These are phyloP conservation scores for Poecilia picta DNA, from an alignment of 2,797 vertebrate species.

Conservation along the genomic window DNA sequence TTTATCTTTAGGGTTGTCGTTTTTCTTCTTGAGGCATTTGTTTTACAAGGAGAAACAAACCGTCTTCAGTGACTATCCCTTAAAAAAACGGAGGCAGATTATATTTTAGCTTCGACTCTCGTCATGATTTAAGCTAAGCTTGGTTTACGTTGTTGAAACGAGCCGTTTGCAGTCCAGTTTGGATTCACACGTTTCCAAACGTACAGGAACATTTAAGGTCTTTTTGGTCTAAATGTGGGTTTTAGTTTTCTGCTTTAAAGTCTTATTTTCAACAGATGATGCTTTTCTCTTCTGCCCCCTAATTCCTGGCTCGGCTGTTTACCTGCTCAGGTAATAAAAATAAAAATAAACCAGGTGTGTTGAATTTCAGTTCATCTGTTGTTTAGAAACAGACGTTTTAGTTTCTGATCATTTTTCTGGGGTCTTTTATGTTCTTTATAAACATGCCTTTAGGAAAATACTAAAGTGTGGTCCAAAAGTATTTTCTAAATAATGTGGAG, in stretches of 20 bases:
- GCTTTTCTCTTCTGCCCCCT: not conserved
- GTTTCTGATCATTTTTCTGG: not conserved
- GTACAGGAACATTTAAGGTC: not conserved
- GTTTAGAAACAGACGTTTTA: not conserved
- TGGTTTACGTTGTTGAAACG: not conserved
- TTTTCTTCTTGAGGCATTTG: constrained; percentile 41
- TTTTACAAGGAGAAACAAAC: constrained; percentile 2
- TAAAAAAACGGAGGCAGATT: not conserved
- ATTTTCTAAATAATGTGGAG: not conserved
- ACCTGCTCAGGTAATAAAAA: not conserved
- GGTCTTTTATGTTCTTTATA: not conserved
- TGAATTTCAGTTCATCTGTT: not conserved
- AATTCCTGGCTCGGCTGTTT: not conserved
- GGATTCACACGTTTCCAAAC: not conserved
- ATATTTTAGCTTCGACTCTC: not conserved
- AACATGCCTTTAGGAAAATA: not conserved
- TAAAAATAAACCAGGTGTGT: not conserved
- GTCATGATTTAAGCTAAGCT: not conserved
- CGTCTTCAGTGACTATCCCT: not conserved
- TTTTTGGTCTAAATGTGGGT: not conserved
- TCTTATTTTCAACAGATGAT: not conserved
- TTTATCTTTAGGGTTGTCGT: constrained; percentile 1
- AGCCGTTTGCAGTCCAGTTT: not conserved
- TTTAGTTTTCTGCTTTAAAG: not conserved
- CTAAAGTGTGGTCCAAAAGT: not conserved